Conservation (phyloP, 23 tunicate genomes). For the Trididemnum clinides region DNA sequence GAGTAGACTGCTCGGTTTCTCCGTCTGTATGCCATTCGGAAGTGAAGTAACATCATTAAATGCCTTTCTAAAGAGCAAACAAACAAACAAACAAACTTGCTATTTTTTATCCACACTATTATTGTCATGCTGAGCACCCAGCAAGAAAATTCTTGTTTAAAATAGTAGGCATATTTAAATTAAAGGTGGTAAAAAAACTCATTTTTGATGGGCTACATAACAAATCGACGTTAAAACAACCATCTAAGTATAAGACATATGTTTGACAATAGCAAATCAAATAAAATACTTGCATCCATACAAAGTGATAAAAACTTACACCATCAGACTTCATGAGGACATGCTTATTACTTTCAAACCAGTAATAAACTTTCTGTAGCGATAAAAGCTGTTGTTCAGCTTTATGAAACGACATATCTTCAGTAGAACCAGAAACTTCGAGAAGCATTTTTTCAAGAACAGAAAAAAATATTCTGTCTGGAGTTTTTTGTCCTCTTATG, state of each 20-base stretch:
- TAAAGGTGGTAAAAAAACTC: not conserved
- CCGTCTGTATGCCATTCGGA: too few species aligned
- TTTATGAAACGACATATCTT: not conserved
- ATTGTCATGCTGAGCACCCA: too few species aligned
- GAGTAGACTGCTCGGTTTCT: too few species aligned
- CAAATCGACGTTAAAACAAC: not conserved
- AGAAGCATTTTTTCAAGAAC: constrained; percentile 69
- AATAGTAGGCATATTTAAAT: too few species aligned
- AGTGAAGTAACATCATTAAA: too few species aligned
- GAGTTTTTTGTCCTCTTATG: constrained; percentile 50
- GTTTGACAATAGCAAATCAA: not conserved
- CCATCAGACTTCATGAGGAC: constrained; percentile 63
- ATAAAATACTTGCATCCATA: not conserved
- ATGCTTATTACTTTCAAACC: constrained; percentile 66
- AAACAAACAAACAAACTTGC: too few species aligned
- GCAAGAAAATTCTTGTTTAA: too few species aligned
- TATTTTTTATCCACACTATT: too few species aligned
- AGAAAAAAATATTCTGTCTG: constrained; percentile 58
- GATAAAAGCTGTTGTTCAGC: constrained; percentile 74
- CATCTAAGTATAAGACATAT: not conserved
- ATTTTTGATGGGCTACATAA: not conserved
- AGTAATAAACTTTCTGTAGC: constrained; percentile 46
- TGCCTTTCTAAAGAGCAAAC: too few species aligned
- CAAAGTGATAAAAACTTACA: constrained; percentile 18
- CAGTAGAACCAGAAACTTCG: constrained; percentile 19